Evolutionary conservation across 2,797 vertebrate genomes (phyloP).

Genomic region (Falco biarmicus): DNA sequence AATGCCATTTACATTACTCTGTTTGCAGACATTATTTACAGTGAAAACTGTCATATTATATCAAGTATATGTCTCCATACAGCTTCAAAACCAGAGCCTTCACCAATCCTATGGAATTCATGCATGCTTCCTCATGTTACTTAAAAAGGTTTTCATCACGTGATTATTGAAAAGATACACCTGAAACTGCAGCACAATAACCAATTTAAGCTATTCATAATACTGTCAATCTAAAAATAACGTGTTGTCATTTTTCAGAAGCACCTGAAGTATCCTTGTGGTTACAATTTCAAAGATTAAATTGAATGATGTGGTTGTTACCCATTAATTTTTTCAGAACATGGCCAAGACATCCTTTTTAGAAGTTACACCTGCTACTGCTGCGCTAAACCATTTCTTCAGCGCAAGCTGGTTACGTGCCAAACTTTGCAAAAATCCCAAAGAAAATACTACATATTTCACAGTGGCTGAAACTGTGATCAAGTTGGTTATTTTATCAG

Average conservation of each 20-base stretch:
- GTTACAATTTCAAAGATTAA: background rate
- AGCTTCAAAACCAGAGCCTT: background rate
- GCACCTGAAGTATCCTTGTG: background rate
- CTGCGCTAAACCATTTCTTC: background rate
- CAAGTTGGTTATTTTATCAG: background rate
- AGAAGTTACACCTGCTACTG: background rate
- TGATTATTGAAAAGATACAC: background rate
- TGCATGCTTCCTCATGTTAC: background rate
- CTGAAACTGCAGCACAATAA: background rate
- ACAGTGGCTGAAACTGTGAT: background rate
- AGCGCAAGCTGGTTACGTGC: background rate
- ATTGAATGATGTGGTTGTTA: background rate
- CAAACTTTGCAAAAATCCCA: background rate
- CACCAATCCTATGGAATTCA: background rate
- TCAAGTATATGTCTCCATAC: background rate
- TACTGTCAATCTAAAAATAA: background rate
- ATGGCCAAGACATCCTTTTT: background rate
- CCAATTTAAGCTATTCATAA: background rate
- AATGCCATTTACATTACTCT: background rate
- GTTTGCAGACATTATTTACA: background rate
- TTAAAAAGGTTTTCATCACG: background rate
- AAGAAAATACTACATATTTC: background rate
- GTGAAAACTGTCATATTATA: background rate
- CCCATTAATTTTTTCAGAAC: background rate
- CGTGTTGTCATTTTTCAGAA: background rate